Evolutionary conservation across 2,113 vertebrate species (phyloP).

Genomic region (Okapia johnstoni): DNA sequence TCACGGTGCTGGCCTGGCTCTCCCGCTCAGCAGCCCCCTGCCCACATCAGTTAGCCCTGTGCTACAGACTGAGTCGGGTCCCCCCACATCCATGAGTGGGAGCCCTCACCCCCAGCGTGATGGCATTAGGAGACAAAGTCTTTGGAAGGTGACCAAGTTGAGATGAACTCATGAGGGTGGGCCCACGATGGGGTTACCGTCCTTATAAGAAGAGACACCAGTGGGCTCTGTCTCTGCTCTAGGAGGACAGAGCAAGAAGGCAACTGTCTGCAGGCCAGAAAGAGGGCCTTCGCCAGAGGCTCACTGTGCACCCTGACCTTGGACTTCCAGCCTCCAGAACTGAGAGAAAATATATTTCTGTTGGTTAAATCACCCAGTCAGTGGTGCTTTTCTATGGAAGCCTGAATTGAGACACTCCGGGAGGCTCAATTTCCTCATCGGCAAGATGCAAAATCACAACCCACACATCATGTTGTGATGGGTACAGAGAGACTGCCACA

Average conservation of each 20-base stretch:
- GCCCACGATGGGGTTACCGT: not conserved
- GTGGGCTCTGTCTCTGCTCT: not conserved
- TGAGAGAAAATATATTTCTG: not conserved
- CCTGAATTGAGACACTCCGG: not conserved
- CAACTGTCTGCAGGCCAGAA: too few species aligned
- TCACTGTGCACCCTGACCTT: not conserved
- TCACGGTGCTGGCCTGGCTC: not conserved
- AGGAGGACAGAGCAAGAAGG: not conserved
- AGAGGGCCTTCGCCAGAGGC: not conserved
- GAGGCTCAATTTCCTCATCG: not conserved
- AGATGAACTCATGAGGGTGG: not conserved
- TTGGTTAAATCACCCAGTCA: not conserved
- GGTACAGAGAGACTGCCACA: not conserved
- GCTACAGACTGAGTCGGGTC: not conserved
- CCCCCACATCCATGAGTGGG: not conserved
- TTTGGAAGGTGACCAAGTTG: not conserved
- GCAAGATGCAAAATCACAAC: not conserved
- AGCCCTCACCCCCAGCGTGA: rapidly evolving
- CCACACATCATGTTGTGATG: not conserved
- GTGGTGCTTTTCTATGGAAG: not conserved
- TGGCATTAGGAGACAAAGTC: not conserved
- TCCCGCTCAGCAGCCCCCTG: rapidly evolving
- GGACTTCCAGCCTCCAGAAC: not conserved
- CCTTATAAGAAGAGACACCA: not conserved
- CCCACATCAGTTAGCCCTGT: not conserved